Evolutionary conservation across 2,888 invertebrate species (phyloP).

Genomic region (Pachymerium ferrugineum): DNA sequence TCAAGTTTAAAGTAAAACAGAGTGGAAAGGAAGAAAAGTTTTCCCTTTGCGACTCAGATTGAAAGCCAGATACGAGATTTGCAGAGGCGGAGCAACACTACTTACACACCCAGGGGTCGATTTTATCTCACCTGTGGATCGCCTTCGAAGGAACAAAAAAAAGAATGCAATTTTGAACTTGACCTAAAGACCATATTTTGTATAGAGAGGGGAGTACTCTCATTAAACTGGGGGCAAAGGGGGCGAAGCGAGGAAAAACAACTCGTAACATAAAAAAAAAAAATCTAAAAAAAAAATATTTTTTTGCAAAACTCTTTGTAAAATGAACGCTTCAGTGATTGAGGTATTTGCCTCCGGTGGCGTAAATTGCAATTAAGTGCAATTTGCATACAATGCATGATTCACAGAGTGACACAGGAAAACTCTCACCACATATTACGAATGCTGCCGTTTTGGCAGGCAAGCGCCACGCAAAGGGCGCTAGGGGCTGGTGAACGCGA

Average conservation of each 20-base stretch:
- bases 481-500: conserved; percentile 12
- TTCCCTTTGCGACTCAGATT: neutral
- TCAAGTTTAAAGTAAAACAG: neutral
- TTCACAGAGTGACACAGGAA: conserved; percentile 14
- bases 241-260: neutral
- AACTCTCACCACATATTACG: conserved; percentile 15
- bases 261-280: neutral
- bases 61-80: conserved; percentile 4
- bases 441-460: conserved; percentile 1
- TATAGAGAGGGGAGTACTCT: neutral
- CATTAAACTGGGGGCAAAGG: neutral
- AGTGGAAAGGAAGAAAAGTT: neutral
- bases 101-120: neutral
- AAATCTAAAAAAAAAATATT: neutral
- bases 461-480: conserved; percentile 12
- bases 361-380: neutral
- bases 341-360: conserved; percentile 16
- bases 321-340: conserved; percentile 1
- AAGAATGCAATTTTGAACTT: conserved; percentile 12
- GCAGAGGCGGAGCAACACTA: neutral
- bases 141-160: too few species aligned
- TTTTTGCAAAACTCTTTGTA: neutral
- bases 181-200: conserved; percentile 10
- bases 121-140: conserved; percentile 15
- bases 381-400: conserved; percentile 15